Evolutionary conservation across 2,113 vertebrate genomes (phyloP), one percentile per base, ranked within the genome.

Genomic region (Saguinus midas): DNA sequence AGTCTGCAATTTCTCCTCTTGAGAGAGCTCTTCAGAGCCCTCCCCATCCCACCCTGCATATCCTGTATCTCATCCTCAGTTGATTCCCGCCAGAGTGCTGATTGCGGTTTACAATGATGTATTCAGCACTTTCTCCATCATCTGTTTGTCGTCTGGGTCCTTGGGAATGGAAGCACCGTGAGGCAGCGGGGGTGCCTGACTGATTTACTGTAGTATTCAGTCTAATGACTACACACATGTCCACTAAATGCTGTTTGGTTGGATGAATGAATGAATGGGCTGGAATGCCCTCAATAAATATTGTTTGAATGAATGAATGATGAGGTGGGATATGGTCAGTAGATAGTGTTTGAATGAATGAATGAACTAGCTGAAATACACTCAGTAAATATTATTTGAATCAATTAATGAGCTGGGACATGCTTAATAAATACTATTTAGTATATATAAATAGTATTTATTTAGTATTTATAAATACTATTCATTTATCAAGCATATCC

Each of bases 111-210:
- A 3, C 1, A 5, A 20, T 25, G 8, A 78, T 8, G 3, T 6
- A 8, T 0, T 12, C 29, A 35, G 17, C 25, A 9, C 0, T 14
- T 35, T 25, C 17, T 55, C 40, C 29, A 4, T 43, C 21, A 8
- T 52, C 18, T 21, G 29, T 79, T 76, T 52, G 27, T 50, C 0
- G 0, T 35, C 55, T 86, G 45, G 18, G 21, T 93, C 55, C 86
- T 81, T 93, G 48, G 73, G 57, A 27, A n/a, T 43, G 13, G 2
- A 50, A 75, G 57, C 20, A n/a, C 20, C 20, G 20, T 14, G 25
- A 55, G 86, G 86, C 3, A n/a, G 80, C 5, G 3, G 13, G 1
- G 0, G 20, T 0, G 10, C n/a, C 16, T n/a, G 18, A 12, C 13
- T 21, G 21, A 50, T 18, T 40, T 81, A 11, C 52, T 20, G 8